Percentiles rank a stretch among this genome's conserved stretches.
phyloP scores from a whole-genome alignment of 2,888 invertebrate genomes.

The Melieria picta region DNA sequence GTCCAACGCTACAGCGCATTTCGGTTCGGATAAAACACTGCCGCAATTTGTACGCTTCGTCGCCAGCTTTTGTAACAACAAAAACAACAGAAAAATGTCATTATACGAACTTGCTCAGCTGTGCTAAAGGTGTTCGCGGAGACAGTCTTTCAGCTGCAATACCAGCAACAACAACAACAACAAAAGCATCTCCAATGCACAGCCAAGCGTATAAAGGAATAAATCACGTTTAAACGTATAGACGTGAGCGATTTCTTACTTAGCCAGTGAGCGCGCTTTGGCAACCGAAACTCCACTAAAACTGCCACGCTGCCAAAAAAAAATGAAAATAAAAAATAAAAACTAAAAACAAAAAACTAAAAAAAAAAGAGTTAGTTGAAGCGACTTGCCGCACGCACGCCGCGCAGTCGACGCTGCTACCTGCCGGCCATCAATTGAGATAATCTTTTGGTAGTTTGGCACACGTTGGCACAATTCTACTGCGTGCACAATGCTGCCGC shows the following conservation, averaged over 20 bases:
- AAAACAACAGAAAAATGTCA: no score
- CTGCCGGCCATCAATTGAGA: constrained; percentile 26
- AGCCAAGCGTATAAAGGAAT: constrained; percentile 28
- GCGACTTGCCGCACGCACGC: background rate
- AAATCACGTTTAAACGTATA: constrained; percentile 32
- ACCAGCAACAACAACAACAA: background rate
- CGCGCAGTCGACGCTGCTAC: background rate
- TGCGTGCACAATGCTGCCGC: background rate
- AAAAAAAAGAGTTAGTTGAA: background rate
- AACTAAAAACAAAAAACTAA: background rate
- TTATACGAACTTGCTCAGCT: no score
- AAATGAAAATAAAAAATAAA: no score
- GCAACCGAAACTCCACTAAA: background rate
- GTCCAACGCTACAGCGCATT: no score
- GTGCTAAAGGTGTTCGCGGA: no score
- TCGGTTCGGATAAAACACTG: background rate
- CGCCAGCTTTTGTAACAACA: no score
- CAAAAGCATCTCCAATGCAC: constrained; percentile 15
- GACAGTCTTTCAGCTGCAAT: no score
- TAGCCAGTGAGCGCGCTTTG: background rate
- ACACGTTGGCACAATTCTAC: constrained; percentile 5
- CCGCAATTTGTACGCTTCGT: background rate
- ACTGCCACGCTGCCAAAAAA: background rate
- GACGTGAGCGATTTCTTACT: constrained; percentile 32
- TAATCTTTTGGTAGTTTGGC: constrained; percentile 11